Conservation (phyloP, 2,888 invertebrate species). For the Sarcophaga rosellei region DNA sequence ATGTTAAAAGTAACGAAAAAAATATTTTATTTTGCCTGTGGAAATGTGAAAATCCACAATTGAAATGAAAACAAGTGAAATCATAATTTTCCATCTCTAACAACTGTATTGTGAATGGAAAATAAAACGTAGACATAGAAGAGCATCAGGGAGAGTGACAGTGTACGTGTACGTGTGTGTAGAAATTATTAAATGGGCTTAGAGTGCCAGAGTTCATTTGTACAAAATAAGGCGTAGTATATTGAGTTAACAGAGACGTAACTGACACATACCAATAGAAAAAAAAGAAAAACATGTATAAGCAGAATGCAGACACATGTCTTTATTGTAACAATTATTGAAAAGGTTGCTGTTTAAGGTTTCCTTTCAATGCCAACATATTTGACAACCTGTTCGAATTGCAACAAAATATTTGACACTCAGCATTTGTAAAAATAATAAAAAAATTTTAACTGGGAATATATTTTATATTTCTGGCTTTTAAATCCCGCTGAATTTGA, state of each 20-base stretch:
- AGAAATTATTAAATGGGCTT: slow-evolving; percentile 62
- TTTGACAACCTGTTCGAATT: slow-evolving; percentile 25
- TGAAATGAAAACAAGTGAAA: slow-evolving; percentile 64
- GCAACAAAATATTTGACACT: background rate
- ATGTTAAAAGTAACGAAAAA: background rate
- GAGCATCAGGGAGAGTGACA: background rate
- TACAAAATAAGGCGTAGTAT: background rate
- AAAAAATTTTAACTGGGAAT: no score
- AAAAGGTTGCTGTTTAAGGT: background rate
- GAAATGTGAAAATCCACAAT: slow-evolving; percentile 53
- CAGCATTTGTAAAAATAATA: background rate
- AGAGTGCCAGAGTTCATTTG: slow-evolving; percentile 5
- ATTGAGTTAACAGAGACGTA: slow-evolving; percentile 9
- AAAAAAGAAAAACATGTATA: background rate
- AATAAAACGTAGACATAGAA: background rate
- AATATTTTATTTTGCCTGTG: background rate
- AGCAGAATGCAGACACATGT: background rate
- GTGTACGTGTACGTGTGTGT: slow-evolving; percentile 2
- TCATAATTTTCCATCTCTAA: slow-evolving; percentile 54
- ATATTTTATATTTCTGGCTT: no score
- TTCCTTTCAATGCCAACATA: slow-evolving; percentile 17
- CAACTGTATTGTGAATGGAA: background rate
- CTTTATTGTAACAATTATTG: background rate
- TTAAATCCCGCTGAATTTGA: no score
- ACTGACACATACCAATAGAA: background rate